Base-by-base conservation (phyloP, 2,888 invertebrate species). In the Drosophila quinaria region DNA sequence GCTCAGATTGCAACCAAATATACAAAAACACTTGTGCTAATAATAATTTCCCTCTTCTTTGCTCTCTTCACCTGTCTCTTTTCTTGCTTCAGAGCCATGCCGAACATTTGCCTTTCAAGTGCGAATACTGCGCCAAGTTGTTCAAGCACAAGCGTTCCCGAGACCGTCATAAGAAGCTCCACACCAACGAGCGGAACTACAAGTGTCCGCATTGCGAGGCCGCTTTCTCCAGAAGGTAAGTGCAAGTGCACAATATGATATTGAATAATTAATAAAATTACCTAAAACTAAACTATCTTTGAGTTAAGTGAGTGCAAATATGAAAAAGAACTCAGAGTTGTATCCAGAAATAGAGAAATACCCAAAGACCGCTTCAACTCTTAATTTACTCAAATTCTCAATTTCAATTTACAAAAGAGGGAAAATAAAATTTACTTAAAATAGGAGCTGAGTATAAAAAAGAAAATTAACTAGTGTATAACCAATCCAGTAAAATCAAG, bases 71-170 rank as follows among this genome's bases (percentile, higher is more conserved):
- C 11, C 19, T 33, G 8, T 6, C 9, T 13, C 39, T 22, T 6
- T 31, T 4, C 4, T 10, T 29, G n/a, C 5, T 8, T 6, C 47
- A 87, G 87, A 97, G 96, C 67, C 98, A 98, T 93, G 96, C 96
- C 63, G 98, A 98, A 91, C 96, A 97, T 93, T 96, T 98, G 95
- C 98, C 98, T 71, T 98, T 97, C 93, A 96, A 96, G 79, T 98
- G 98, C 93, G 96, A 96, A 85, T 97, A 96, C 93, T 98, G 98
- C 93, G 96, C 96, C 68, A 95, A 98, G 74, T 94, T 97, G 78
- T 98, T 98, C 94, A 98, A 98, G 93, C 98, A 98, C 94, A 98
- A 98, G 93, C 94, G 98, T 35, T 98, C 97, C 75, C 94, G 98
- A 61, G 98, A 98, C 93, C 95, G 98, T 22, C 98, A 98, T 93